These are phyloP conservation scores for Nicator chloris DNA, from an alignment of 2,113 vertebrate species.

Conservation along the genomic window DNA sequence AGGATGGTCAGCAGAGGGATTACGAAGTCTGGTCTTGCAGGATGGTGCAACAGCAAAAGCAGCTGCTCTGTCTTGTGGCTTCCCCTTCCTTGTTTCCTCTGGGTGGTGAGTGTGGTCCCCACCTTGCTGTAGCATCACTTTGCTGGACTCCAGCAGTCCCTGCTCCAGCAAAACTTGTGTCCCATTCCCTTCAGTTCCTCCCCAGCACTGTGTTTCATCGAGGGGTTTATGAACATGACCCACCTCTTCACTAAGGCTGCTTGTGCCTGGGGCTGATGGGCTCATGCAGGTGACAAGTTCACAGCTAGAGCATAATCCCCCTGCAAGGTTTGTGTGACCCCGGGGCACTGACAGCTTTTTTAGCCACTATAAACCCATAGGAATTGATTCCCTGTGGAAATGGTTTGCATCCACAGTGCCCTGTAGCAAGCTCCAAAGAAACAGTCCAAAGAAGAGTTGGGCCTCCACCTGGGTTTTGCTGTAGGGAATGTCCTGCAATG, in stretches of 20 bases:
- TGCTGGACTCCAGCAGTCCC: background rate
- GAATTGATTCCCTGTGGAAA: background rate
- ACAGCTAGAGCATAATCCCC: background rate
- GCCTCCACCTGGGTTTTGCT: background rate
- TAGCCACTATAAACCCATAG: background rate
- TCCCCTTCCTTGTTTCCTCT: background rate
- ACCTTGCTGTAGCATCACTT: background rate
- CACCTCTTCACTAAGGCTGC: background rate
- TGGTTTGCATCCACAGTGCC: background rate
- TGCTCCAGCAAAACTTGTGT: background rate
- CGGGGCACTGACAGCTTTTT: background rate
- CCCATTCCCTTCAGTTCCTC: background rate
- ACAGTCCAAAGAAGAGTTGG: background rate
- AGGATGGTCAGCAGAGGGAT: background rate
- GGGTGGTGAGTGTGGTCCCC: accelerated
- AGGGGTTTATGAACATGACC: background rate
- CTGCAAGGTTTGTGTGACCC: background rate
- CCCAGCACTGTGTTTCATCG: background rate
- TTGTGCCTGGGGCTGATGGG: background rate
- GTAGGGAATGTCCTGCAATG: accelerated
- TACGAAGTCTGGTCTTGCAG: background rate
- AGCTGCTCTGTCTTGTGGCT: background rate
- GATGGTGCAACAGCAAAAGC: background rate
- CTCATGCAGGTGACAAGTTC: background rate
- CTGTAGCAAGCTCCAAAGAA: background rate